Base-by-base conservation (phyloP, 2,888 invertebrate species). In the Dinocampus coccinellae region DNA sequence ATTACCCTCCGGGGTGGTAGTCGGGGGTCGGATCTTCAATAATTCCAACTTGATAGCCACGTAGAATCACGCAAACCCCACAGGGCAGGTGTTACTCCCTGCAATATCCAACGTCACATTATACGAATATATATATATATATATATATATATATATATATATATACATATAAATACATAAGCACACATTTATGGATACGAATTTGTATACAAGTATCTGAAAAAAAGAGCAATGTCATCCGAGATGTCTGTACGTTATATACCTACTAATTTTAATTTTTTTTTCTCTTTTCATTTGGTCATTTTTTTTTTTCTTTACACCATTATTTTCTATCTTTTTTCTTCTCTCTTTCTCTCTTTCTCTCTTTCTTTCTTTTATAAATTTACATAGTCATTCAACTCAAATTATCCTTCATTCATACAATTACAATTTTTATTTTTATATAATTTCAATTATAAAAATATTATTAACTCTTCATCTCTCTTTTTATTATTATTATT, bases 11-110 rank as follows among this genome's bases (percentile, higher is more conserved):
- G 73, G 75, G 73, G 63, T 74, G 67, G 76, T 61, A 65, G 72
- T 72, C 72, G 61, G 77, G n/a, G 75, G 75, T 74, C 67, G 70
- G 77, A 80, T 82, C 79, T 78, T 82, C 80, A 82, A 82, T 81
- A 81, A 82, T 81, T 82, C 80, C 74, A 77, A 76, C 76, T 75
- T 76, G 79, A 81, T 80, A 80, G 79, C 77, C 66, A 70, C 69
- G 75, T 78, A 76, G 77, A 75, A 79, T 80, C 80, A 80, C 79
- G 80, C 79, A 73, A 80, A 72, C 79, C 78, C 76, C 74, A 73
- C 71, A 53, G 73, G 75, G 75, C 79, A 80, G 79, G 80, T 80
- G 80, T 77, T 79, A 74, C 76, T 74, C 79, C 73, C 73, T 76
- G 26, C 26, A 66, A 66, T 47, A 47, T 66, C 22, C 65, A 20